These are phyloP conservation scores for Disparrhopalites patrizii DNA, from an alignment of 2,888 invertebrate genomes.

Conservation along the genomic window DNA sequence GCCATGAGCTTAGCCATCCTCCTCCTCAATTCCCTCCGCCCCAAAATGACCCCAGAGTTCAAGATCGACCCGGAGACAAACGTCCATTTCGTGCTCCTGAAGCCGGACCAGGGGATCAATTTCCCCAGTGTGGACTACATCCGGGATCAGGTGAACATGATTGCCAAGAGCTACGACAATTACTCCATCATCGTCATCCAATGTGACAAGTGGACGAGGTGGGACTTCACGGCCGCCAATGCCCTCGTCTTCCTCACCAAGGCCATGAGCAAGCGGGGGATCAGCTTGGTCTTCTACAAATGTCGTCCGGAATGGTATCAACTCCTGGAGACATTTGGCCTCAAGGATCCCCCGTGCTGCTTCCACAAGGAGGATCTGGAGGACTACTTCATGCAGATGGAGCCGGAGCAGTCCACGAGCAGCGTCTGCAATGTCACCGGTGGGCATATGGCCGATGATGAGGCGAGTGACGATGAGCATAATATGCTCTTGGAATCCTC, in stretches of 20 bases:
- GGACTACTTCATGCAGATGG: constrained; percentile 26
- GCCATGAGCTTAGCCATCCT: constrained; percentile 76
- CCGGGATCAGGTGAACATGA: constrained; percentile 33
- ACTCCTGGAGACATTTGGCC: constrained; percentile 22
- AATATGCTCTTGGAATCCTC: constrained; percentile 24
- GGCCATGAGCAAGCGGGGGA: constrained; percentile 29
- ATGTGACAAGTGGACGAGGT: constrained; percentile 35
- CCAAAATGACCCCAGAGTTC: constrained; percentile 72
- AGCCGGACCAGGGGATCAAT: constrained; percentile 35
- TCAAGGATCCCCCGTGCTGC: constrained; percentile 29
- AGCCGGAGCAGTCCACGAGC: constrained; percentile 13
- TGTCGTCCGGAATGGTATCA: constrained; percentile 28
- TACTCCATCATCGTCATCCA: constrained; percentile 33
- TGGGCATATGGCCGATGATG: neutral
- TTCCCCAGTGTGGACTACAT: constrained; percentile 43
- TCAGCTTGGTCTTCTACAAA: constrained; percentile 26
- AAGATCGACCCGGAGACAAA: constrained; percentile 55
- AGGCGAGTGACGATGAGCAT: neutral
- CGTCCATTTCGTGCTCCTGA: constrained; percentile 30
- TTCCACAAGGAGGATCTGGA: constrained; percentile 29
- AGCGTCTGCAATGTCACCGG: constrained; percentile 14
- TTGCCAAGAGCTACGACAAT: constrained; percentile 35
- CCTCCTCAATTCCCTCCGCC: constrained; percentile 78
- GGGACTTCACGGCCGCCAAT: constrained; percentile 38
- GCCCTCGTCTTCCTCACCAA: constrained; percentile 36